These are phyloP conservation scores for Gila orcuttii DNA, from an alignment of 2,113 vertebrate species.

Conservation along the genomic window DNA sequence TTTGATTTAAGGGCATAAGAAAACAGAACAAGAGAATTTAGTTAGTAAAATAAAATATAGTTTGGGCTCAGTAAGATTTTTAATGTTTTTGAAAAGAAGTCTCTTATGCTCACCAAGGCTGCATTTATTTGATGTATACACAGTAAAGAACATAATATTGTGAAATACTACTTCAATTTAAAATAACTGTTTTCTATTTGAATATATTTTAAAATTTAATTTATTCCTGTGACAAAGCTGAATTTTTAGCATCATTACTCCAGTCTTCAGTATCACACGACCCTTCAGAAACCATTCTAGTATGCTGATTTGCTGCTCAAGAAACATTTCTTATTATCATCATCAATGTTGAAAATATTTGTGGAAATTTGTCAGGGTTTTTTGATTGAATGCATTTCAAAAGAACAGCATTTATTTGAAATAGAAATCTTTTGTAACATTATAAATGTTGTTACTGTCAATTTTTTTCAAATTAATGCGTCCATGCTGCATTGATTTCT, in stretches of 20 bases:
- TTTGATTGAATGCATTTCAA: too few relatives aligned
- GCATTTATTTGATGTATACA: neutral
- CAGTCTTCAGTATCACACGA: neutral
- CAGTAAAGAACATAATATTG: too few relatives aligned
- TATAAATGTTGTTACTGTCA: neutral
- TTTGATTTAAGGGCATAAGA: neutral
- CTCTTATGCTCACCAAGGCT: too few relatives aligned
- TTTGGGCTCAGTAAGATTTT: neutral
- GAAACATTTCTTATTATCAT: too few relatives aligned
- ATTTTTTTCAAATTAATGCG: neutral
- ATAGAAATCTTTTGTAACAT: too few relatives aligned
- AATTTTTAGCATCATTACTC: neutral
- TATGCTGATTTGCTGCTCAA: neutral
- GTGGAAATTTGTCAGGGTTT: too few relatives aligned
- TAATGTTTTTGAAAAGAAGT: neutral
- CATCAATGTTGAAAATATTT: too few relatives aligned
- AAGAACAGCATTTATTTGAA: too few relatives aligned
- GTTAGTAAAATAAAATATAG: neutral
- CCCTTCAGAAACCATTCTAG: neutral
- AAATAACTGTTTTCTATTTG: neutral
- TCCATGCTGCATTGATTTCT: neutral
- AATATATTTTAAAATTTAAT: neutral
- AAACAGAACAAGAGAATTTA: neutral
- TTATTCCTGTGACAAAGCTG: neutral
- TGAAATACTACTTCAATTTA: neutral